A percentile compares a stretch with the other conserved stretches of the same genome.
phyloP scores from a whole-genome alignment of 2,113 vertebrate genomes.

The Marmota monax region DNA sequence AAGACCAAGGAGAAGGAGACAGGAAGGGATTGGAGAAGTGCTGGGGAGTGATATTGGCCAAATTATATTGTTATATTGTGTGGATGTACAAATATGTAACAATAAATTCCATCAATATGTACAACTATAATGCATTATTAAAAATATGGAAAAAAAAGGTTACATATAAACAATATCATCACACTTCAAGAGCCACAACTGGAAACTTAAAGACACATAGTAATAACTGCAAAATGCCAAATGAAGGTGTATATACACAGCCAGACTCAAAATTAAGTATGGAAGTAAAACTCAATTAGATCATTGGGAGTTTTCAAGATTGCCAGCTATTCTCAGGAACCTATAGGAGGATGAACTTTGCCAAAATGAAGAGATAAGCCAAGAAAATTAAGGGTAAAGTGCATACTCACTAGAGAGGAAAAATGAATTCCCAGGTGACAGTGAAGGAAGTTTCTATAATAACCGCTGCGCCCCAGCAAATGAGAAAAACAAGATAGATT shows the following conservation, averaged over 20 bases:
- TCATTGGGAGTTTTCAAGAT: neutral
- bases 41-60: too few species aligned
- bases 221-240: neutral
- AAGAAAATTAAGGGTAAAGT: neutral
- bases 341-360: neutral
- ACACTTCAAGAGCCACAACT: neutral
- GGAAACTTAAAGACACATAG: neutral
- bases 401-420: neutral
- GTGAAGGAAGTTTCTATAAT: neutral
- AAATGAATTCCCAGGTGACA: neutral
- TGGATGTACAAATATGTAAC: too few species aligned
- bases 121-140: too few species aligned
- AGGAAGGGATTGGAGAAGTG: too few species aligned
- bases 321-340: neutral
- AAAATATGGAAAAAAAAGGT: neutral
- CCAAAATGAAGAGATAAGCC: neutral
- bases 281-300: neutral
- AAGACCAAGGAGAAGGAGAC: too few species aligned
- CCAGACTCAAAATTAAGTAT: neutral
- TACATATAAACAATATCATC: neutral
- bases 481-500: neutral
- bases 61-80: too few species aligned
- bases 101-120: too few species aligned
- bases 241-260: neutral
- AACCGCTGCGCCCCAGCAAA: neutral